Evolutionary conservation across 2,113 vertebrate species (phyloP).

Genomic region (Pomatostomus ruficeps): DNA sequence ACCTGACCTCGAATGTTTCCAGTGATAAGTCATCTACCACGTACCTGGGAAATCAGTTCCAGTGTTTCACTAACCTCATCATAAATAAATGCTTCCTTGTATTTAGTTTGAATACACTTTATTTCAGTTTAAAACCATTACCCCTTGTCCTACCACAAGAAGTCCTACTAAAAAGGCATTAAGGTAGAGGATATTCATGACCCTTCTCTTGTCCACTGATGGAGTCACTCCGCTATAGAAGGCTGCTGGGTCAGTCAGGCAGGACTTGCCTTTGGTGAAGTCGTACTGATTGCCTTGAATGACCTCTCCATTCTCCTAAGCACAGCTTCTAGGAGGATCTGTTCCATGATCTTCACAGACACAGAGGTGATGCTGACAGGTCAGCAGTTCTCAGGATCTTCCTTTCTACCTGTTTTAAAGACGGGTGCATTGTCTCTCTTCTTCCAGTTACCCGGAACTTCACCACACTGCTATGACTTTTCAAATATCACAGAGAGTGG

Average conservation of each 20-base stretch:
- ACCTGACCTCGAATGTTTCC: background rate
- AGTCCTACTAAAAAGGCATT: background rate
- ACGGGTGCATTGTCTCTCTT: fast-evolving
- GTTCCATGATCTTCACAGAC: background rate
- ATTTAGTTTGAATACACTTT: background rate
- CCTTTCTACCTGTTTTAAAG: background rate
- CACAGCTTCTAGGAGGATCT: background rate
- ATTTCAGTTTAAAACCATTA: background rate
- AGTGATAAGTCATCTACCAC: too few species aligned
- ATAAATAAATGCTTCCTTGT: background rate
- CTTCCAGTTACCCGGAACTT: background rate
- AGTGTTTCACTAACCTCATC: background rate
- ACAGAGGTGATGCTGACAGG: background rate
- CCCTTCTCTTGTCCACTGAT: background rate
- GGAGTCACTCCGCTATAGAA: background rate
- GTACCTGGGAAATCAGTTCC: background rate
- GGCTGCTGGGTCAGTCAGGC: too few species aligned
- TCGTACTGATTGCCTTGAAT: background rate
- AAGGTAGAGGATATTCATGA: background rate
- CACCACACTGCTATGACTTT: background rate
- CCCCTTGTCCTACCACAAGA: fast-evolving
- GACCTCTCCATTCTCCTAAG: background rate
- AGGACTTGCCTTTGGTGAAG: background rate
- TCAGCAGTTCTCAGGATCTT: background rate
- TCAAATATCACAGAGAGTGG: background rate